Evolutionary conservation across 2,113 vertebrate genomes (phyloP).

Genomic region (Pterophyllum scalare): DNA sequence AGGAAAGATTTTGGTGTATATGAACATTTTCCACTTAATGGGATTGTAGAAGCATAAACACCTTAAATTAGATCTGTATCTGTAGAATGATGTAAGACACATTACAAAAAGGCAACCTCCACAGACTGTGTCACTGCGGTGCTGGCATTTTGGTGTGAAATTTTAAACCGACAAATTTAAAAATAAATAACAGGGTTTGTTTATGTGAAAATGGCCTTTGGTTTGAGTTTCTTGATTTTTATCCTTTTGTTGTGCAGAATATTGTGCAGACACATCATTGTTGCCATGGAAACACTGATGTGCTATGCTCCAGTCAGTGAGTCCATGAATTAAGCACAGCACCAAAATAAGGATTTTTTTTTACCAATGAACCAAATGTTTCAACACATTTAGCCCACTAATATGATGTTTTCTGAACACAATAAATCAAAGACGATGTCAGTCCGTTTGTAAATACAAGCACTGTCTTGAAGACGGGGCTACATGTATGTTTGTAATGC

Average conservation of each 20-base stretch:
- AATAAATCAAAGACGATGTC: neutral
- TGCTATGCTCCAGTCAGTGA: conserved; percentile 60
- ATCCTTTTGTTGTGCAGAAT: conserved; percentile 58
- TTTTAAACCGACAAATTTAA: neutral
- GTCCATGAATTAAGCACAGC: conserved; percentile 68
- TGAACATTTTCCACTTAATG: conserved; percentile 40
- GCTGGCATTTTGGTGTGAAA: conserved; percentile 28
- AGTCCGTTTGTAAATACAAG: neutral
- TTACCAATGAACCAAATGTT: conserved; percentile 26
- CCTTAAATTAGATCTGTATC: conserved; percentile 10
- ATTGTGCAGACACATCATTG: conserved; percentile 72
- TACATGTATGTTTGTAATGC: conserved; percentile 23
- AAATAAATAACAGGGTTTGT: conserved; percentile 30
- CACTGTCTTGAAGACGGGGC: neutral
- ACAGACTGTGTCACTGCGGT: conserved; percentile 6
- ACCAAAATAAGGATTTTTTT: conserved; percentile 51
- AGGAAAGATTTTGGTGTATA: conserved; percentile 48
- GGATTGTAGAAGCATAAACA: conserved; percentile 10
- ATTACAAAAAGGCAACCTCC: neutral
- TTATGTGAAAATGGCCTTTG: conserved; percentile 53
- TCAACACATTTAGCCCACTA: conserved; percentile 18
- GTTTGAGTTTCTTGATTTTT: conserved; percentile 36
- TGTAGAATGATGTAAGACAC: conserved; percentile 15
- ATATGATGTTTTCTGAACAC: conserved; percentile 17
- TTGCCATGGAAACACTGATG: conserved; percentile 79